Evolutionary conservation across 2,113 vertebrate species (phyloP).

Genomic region (Erpornis zantholeuca): DNA sequence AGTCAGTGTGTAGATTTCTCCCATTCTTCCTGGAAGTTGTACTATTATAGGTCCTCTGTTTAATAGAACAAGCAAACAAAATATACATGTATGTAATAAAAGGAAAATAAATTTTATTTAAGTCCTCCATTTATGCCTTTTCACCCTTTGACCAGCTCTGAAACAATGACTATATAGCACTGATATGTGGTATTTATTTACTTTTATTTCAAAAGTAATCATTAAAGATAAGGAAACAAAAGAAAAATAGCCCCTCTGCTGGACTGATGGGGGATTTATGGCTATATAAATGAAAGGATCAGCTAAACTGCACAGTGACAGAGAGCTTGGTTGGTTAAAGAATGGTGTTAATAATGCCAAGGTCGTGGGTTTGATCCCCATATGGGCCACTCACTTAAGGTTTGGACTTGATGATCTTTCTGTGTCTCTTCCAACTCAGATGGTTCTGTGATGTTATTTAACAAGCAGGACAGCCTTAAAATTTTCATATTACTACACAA

Average conservation of each 20-base stretch:
- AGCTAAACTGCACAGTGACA: not conserved
- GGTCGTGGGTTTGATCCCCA: not conserved
- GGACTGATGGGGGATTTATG: not conserved
- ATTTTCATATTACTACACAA: not conserved
- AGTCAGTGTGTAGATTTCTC: not conserved
- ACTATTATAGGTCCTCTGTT: not conserved
- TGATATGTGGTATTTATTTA: not conserved
- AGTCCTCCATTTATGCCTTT: not conserved
- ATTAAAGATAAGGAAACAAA: not conserved
- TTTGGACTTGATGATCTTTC: not conserved
- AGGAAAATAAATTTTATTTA: not conserved
- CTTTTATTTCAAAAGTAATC: conserved; percentile 4
- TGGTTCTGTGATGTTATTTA: not conserved
- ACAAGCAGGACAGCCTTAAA: not conserved
- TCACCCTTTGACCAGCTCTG: not conserved
- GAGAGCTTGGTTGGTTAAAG: not conserved
- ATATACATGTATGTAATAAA: not conserved
- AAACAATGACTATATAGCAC: not conserved
- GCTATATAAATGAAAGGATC: not conserved
- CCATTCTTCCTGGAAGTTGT: not conserved
- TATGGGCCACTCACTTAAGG: not conserved
- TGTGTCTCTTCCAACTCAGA: not conserved
- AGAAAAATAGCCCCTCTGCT: not conserved
- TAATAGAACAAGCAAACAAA: not conserved
- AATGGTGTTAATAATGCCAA: not conserved